Evolutionary conservation across 2,113 vertebrate species (phyloP).

Genomic region (Cavia aperea): DNA sequence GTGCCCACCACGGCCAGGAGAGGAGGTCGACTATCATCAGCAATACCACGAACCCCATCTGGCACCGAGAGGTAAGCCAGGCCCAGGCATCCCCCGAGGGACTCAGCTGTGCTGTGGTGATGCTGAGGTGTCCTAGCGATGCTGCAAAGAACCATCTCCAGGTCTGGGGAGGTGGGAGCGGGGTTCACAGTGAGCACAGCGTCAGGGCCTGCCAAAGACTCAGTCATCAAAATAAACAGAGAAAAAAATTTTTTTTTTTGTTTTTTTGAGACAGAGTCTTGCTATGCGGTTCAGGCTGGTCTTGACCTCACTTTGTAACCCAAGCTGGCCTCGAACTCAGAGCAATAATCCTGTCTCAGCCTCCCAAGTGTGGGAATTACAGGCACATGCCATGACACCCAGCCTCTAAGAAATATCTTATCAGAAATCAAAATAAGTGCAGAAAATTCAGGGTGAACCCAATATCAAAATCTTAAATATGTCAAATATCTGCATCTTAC

Average conservation of each 20-base stretch:
- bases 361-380: no score
- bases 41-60: conserved; percentile 96
- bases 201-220: background rate
- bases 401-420: background rate
- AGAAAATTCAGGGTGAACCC: background rate
- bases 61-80: conserved; percentile 92
- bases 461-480: background rate
- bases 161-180: background rate
- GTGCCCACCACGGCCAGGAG: conserved; percentile 97
- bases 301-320: no score
- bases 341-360: no score
- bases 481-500: background rate
- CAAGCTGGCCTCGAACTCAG: no score
- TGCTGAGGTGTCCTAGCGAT: background rate
- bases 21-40: conserved; percentile 93
- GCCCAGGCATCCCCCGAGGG: background rate
- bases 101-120: background rate
- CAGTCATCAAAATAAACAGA: background rate
- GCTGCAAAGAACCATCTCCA: background rate
- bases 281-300: no score
- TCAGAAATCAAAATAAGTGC: background rate
- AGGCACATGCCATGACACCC: no score
- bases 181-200: background rate
- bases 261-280: no score
- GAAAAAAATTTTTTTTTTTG: no score